Conservation (phyloP, 2,797 vertebrate species). For the Spheniscus humboldti region DNA sequence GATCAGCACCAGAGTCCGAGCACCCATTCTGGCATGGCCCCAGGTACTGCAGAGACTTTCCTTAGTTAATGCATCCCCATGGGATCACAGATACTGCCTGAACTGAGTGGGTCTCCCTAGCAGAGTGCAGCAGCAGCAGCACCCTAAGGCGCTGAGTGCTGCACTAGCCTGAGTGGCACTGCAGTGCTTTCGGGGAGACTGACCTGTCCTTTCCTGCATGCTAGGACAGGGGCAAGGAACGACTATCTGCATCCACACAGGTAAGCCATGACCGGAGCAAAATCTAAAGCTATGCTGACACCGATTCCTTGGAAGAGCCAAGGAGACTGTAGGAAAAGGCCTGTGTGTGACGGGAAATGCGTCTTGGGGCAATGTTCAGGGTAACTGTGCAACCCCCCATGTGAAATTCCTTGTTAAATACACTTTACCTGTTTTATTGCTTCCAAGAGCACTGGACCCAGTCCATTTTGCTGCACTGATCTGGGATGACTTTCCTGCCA, state of each 20-base stretch:
- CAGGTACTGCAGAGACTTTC: background rate
- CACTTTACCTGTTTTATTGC: background rate
- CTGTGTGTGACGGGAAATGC: background rate
- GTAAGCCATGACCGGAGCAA: background rate
- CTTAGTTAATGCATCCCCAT: background rate
- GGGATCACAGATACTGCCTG: background rate
- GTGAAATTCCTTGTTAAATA: background rate
- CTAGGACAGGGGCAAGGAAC: background rate
- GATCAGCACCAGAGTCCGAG: background rate
- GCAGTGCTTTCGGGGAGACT: background rate
- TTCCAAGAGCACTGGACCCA: background rate
- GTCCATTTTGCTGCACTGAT: background rate
- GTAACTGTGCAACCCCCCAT: background rate
- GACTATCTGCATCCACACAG: rapidly evolving
- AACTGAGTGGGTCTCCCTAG: background rate
- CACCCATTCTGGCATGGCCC: background rate
- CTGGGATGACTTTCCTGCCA: background rate
- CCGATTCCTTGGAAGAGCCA: background rate
- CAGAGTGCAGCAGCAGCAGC: background rate
- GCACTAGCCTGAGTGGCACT: background rate
- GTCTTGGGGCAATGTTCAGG: background rate
- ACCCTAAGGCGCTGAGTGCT: background rate
- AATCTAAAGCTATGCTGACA: background rate
- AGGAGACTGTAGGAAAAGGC: background rate
- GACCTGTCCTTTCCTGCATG: background rate